Conservation (phyloP, 2,888 invertebrate species). For the Phyllotreta cruciferae region DNA sequence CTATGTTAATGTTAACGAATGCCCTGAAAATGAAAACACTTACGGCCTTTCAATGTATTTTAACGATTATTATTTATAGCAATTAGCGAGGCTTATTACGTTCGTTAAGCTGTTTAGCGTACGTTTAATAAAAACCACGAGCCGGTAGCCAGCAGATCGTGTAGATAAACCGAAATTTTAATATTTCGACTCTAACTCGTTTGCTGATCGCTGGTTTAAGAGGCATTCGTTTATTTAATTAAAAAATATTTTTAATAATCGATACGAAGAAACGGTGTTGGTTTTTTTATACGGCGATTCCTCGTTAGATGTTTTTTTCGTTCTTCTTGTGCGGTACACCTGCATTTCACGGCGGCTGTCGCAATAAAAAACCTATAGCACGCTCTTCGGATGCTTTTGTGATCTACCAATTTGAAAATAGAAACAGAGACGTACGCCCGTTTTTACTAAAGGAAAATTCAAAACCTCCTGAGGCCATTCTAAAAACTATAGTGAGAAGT, state of each 20-base stretch:
- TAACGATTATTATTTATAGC: conserved; percentile 9
- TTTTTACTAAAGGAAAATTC: too few species aligned
- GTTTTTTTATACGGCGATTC: neutral
- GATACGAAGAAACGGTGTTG: conserved; percentile 32
- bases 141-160: too few species aligned
- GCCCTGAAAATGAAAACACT: conserved; percentile 10
- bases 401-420: neutral
- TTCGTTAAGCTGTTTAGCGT: neutral
- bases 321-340: conserved; percentile 38
- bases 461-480: too few species aligned
- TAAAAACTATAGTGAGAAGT: too few species aligned
- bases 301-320: conserved; percentile 11
- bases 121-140: too few species aligned
- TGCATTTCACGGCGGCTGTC: conserved; percentile 28
- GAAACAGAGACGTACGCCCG: too few species aligned
- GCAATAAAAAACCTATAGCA: conserved; percentile 28
- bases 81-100: conserved; percentile 4
- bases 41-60: conserved; percentile 1
- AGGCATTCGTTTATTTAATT: conserved; percentile 6
- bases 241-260: conserved; percentile 40
- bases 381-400: conserved; percentile 29
- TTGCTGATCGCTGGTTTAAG: too few species aligned
- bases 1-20: conserved; percentile 9
- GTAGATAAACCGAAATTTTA: neutral
- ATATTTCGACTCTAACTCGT: too few species aligned